Percentiles rank a stretch among this genome's conserved stretches.
Conservation (phyloP, 2,113 vertebrate genomes). For the Oreochromis tanganicae region DNA sequence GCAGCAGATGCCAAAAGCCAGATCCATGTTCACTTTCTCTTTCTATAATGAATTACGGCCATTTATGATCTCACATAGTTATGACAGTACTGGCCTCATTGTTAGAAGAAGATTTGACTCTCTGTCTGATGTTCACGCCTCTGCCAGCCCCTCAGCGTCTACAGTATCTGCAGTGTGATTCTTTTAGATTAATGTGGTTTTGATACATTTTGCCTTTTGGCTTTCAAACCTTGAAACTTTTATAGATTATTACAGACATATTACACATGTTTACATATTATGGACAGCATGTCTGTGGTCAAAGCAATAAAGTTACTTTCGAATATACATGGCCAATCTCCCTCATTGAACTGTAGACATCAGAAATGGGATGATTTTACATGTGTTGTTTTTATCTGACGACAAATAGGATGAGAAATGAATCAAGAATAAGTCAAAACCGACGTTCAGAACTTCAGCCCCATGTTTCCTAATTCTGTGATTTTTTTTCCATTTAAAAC, state of each 20-base stretch:
- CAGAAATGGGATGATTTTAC: background rate
- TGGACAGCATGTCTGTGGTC: background rate
- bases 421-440: background rate
- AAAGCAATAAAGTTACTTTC: background rate
- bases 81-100: background rate
- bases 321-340: background rate
- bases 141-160: background rate
- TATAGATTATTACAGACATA: background rate
- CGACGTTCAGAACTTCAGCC: background rate
- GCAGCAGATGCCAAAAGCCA: background rate
- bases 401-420: background rate
- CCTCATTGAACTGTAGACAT: background rate
- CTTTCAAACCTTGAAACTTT: background rate
- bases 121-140: background rate
- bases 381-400: background rate
- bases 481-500: background rate
- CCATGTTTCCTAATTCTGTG: background rate
- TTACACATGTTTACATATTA: background rate
- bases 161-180: background rate
- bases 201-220: background rate
- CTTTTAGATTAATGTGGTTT: background rate
- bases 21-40: background rate
- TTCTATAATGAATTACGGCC: background rate
- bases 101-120: background rate
- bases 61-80: background rate